These are phyloP conservation scores for Etheostoma nigrum DNA, from an alignment of 2,797 vertebrate genomes.

Conservation along the genomic window DNA sequence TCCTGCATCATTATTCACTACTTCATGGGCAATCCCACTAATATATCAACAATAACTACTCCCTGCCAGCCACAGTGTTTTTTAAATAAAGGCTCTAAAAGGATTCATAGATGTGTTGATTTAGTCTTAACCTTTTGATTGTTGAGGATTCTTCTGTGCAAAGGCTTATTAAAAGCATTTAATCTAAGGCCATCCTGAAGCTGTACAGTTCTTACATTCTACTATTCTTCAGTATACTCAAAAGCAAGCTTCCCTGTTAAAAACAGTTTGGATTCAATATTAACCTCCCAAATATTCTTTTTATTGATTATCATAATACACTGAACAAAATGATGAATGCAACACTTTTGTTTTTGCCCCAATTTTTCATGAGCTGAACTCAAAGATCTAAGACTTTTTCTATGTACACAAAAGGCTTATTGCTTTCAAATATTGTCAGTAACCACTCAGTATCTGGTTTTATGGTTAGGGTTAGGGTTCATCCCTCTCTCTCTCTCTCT, in stretches of 20 bases:
- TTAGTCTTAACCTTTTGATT: neutral
- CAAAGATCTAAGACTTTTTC: too few relatives aligned
- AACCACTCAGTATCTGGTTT: too few relatives aligned
- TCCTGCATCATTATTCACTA: constrained; percentile 39
- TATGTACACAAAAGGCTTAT: too few relatives aligned
- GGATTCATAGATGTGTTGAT: neutral
- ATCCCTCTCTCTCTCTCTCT: too few relatives aligned
- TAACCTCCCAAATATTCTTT: neutral
- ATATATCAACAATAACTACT: constrained; percentile 39
- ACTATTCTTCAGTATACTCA: neutral
- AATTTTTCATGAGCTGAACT: too few relatives aligned
- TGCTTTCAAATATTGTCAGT: too few relatives aligned
- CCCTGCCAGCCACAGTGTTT: constrained; percentile 1
- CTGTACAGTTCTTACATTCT: neutral
- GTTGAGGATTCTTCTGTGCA: neutral
- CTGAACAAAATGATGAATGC: too few relatives aligned
- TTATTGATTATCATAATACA: neutral
- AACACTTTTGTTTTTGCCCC: too few relatives aligned
- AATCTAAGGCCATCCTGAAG: neutral
- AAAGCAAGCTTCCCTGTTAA: neutral
- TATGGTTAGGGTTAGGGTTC: too few relatives aligned
- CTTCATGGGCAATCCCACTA: constrained; percentile 62
- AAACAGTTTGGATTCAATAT: neutral
- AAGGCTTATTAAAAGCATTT: constrained; percentile 1
- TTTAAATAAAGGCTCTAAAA: neutral